Evolutionary conservation across 2,888 invertebrate genomes (phyloP).

Genomic region (Agrochola macilenta): DNA sequence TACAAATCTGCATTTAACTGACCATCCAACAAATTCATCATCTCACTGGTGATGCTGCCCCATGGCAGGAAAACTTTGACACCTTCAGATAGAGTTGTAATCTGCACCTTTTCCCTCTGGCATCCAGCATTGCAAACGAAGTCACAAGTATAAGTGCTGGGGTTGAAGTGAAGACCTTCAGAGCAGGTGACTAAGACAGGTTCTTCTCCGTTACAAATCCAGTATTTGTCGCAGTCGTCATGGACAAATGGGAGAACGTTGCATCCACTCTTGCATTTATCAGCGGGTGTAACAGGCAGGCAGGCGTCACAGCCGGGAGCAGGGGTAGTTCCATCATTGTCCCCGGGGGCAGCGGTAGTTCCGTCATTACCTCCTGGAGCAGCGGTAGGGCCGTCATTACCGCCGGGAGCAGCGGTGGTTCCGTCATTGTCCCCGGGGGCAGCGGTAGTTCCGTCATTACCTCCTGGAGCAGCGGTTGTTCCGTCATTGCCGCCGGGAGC

Average conservation of each 20-base stretch:
- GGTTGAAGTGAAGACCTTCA: slow-evolving; percentile 84
- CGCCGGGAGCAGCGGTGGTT: background rate
- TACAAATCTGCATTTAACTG: background rate
- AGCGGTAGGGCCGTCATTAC: background rate
- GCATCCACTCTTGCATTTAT: slow-evolving; percentile 76
- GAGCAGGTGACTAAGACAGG: slow-evolving; percentile 75
- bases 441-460: background rate
- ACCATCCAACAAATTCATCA: slow-evolving; percentile 36
- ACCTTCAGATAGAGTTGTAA: slow-evolving; percentile 70
- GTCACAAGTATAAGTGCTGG: slow-evolving; percentile 78
- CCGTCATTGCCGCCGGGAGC: background rate
- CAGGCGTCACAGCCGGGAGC: background rate
- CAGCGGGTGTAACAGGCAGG: slow-evolving; percentile 7
- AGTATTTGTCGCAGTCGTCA: slow-evolving; percentile 84
- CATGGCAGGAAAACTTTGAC: slow-evolving; percentile 78
- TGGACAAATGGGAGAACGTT: slow-evolving; percentile 82
- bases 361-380: background rate
- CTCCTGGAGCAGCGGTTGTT: background rate
- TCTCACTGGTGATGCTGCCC: slow-evolving; percentile 62
- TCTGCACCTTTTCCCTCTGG: slow-evolving; percentile 67
- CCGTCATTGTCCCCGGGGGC: background rate
- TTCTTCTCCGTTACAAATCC: slow-evolving; percentile 76
- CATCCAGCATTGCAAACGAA: slow-evolving; percentile 81
- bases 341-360: background rate
- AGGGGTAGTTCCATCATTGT: background rate